Percentiles rank a stretch among this genome's conserved stretches.
phyloP scores from a whole-genome alignment of 2,113 vertebrate genomes.

The Cyphomyrus discorhynchus region DNA sequence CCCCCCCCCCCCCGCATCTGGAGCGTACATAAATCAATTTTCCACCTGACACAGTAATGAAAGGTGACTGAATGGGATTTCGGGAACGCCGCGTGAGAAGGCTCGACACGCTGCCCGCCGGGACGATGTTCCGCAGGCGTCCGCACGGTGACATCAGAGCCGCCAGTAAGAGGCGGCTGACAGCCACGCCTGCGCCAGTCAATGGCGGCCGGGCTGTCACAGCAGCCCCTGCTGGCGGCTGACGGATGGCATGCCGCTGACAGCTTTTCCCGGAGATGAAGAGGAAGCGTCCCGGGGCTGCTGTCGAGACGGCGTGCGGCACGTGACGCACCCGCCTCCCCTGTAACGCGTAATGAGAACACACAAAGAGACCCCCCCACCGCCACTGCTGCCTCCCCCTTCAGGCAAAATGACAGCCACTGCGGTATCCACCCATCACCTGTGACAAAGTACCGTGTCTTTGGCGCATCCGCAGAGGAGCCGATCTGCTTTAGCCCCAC shows the following conservation, averaged over 20 bases:
- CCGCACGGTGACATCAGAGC: not conserved
- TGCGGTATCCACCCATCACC: not conserved
- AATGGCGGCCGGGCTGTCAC: not conserved
- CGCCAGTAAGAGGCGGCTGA: not conserved
- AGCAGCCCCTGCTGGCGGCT: not conserved
- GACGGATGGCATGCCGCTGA: conserved; percentile 1
- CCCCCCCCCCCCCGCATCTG: not conserved
- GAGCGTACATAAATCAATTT: conserved; percentile 13
- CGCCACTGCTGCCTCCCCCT: not conserved
- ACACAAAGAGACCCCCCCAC: not conserved
- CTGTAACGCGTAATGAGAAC: conserved; percentile 7
- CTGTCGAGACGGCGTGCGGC: not conserved
- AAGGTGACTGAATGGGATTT: not conserved
- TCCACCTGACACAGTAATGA: not conserved
- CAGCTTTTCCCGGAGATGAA: conserved; percentile 23
- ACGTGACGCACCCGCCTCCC: not conserved
- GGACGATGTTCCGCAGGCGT: not conserved
- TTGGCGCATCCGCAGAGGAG: not conserved
- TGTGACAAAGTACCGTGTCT: not conserved
- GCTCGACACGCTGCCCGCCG: not conserved
- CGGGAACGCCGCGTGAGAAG: not conserved
- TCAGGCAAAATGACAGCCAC: not conserved
- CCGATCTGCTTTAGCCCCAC: not conserved
- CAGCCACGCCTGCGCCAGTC: conserved; percentile 6
- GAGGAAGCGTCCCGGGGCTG: conserved; percentile 11